Evolutionary conservation across 2,113 vertebrate species (phyloP).

Genomic region (Siphamia tubifer): DNA sequence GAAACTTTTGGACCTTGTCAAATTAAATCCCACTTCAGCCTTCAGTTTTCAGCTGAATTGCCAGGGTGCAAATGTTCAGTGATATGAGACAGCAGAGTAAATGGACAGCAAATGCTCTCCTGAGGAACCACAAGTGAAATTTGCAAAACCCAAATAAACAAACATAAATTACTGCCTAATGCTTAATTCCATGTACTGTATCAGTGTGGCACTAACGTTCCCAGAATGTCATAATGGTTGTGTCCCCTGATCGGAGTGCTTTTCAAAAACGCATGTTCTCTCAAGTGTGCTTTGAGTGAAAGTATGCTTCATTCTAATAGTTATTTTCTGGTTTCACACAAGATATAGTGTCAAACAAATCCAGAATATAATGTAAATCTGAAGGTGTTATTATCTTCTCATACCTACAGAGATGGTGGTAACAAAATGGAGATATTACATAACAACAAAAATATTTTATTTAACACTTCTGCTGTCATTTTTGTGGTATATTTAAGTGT

Average conservation of each 20-base stretch:
- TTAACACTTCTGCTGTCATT: slow-evolving; percentile 1
- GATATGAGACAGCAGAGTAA: slow-evolving; percentile 23
- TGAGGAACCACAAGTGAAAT: slow-evolving; percentile 37
- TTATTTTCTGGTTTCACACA: slow-evolving; percentile 9
- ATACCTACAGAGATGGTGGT: slow-evolving; percentile 3
- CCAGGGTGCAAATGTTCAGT: too few species aligned
- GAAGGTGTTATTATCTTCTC: slow-evolving; percentile 3
- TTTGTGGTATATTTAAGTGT: slow-evolving; percentile 3
- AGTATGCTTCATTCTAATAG: background rate
- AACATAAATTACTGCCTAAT: slow-evolving; percentile 27
- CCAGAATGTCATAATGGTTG: slow-evolving; percentile 26
- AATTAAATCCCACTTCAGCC: slow-evolving; percentile 19
- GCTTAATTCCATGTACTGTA: slow-evolving; percentile 12
- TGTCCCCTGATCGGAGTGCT: slow-evolving; percentile 19
- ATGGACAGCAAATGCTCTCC: slow-evolving; percentile 31
- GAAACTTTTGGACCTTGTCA: slow-evolving; percentile 22
- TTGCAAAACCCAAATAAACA: slow-evolving; percentile 42
- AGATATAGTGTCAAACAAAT: slow-evolving; percentile 14
- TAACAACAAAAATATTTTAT: slow-evolving; percentile 24
- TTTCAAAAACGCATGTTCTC: slow-evolving; percentile 24
- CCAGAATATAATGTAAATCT: background rate
- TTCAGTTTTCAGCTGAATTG: too few species aligned
- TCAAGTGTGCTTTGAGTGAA: background rate
- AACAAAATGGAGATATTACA: slow-evolving; percentile 16
- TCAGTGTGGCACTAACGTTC: slow-evolving; percentile 30